Evolutionary conservation across 92 coral and sea anemone species (phyloP), one percentile per base, ranked within the genome.

Genomic region (Parazoanthus atlanticus): DNA sequence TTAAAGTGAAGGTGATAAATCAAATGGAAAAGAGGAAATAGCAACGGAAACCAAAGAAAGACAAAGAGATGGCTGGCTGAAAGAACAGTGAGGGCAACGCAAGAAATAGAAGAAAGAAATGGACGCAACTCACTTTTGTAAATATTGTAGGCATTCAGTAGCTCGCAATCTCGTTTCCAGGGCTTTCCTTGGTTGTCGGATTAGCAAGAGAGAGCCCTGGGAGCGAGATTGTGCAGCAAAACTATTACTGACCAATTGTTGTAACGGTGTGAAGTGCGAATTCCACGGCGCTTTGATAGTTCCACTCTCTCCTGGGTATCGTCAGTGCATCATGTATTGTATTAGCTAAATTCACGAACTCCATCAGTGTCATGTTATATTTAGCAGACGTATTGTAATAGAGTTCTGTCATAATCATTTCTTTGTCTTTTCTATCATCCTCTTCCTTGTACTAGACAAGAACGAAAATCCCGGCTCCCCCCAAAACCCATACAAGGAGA

Each of bases 261-360:
- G 90, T 90, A 1, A 86, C 61, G 61, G 90, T 70, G 64, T 90
- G 92, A 64, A 86, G n/a, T 21, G 81, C 88, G 58, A 90, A 90
- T 9, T 38, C 78, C 0, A 74, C 17, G 21, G 90, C 82, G 23
- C 5, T 66, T 6, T 5, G 0, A 74, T 72, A 86, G 40, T 65
- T 41, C 92, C 92, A 90, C 30, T 61, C 82, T 0, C 25, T 79
- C 19, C 28, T 81, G 2, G 86, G 69, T 40, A 41, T 47, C 41
- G 75, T 80, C 25, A 90, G 19, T 9, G 88, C 90, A 10, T 79
- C 86, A 6, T 79, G 47, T 5, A 89, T 90, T 34, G 76, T 30
- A 12, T n/a, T 17, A 30, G 88, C 43, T 79, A 90, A 86, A 25
- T 80, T 70, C 46, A 26, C 80, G 38, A 90, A 90, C 15, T 90